These are phyloP conservation scores for Forficula auricularia DNA, from an alignment of 1,140 invertebrate species.

Conservation along the genomic window DNA sequence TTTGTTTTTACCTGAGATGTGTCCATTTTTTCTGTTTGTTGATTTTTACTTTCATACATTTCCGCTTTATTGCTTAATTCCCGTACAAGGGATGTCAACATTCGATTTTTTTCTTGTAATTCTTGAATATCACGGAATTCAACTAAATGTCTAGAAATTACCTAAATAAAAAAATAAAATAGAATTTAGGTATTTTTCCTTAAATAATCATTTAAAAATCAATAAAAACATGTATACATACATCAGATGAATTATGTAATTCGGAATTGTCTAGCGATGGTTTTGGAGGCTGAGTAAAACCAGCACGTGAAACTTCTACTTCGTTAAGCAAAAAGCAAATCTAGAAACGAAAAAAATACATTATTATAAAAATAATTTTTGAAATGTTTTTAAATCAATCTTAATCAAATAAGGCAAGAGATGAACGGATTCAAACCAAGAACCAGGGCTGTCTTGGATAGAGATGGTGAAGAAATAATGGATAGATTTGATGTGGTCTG, in stretches of 20 bases:
- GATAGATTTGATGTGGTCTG: no score
- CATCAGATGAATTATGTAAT: slow-evolving; percentile 12
- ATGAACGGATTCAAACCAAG: no score
- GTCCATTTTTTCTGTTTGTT: no score
- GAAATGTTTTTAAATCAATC: neutral
- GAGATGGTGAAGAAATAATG: no score
- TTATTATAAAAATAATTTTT: slow-evolving; percentile 5
- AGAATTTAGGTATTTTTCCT: neutral
- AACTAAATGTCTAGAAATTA: slow-evolving; percentile 69
- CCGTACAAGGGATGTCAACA: slow-evolving; percentile 58
- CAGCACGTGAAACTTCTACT: slow-evolving; percentile 57
- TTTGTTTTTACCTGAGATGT: neutral
- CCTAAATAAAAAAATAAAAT: slow-evolving; percentile 24
- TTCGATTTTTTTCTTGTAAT: slow-evolving; percentile 70
- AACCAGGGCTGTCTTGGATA: no score
- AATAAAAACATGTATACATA: slow-evolving; percentile 6
- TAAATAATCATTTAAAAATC: no score
- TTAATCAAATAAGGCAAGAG: no score
- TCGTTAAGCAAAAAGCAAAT: slow-evolving; percentile 67
- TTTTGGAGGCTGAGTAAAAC: slow-evolving; percentile 19
- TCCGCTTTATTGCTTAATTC: slow-evolving; percentile 49
- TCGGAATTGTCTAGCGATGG: slow-evolving; percentile 5
- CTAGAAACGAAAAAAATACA: slow-evolving; percentile 20
- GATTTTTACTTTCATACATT: no score
- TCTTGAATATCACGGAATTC: slow-evolving; percentile 78